Evolutionary conservation across 2,113 vertebrate genomes (phyloP).

Genomic region (Neodon shergylaensis): DNA sequence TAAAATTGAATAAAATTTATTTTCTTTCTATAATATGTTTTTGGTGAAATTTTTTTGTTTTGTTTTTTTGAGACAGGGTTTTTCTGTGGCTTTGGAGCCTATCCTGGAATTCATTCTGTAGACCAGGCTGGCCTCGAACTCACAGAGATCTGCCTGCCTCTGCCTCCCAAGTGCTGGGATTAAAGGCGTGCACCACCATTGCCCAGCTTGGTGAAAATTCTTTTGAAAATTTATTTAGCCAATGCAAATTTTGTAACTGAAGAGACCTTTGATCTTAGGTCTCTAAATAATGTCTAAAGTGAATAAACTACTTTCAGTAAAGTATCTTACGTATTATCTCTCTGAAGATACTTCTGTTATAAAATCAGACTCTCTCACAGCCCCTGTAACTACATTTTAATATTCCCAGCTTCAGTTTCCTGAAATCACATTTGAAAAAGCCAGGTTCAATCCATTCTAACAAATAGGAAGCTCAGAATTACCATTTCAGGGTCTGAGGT

Average conservation of each 20-base stretch:
- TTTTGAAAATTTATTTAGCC: not conserved
- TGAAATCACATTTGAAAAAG: not conserved
- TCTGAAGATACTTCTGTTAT: not conserved
- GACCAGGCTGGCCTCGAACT: no score
- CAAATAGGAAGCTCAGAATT: not conserved
- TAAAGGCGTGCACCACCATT: fast-evolving
- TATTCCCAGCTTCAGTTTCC: not conserved
- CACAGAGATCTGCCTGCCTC: no score
- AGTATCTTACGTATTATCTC: not conserved
- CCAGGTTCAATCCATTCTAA: no score
- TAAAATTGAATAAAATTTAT: not conserved
- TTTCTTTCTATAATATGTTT: not conserved
- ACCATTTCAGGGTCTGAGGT: not conserved
- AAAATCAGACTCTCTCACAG: not conserved
- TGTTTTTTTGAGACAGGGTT: no score
- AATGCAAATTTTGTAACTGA: not conserved
- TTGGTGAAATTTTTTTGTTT: not conserved
- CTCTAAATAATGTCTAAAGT: not conserved
- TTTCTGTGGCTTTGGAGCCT: no score
- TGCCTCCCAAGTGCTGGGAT: no score
- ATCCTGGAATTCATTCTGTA: no score
- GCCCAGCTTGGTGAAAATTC: not conserved
- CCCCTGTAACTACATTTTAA: not conserved
- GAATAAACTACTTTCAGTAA: not conserved
- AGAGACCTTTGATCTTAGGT: not conserved